A percentile compares a stretch with the other conserved stretches of the same genome.
Evolutionary conservation across 2,113 vertebrate species (phyloP).

Genomic region (Lycocorax pyrrhopterus): DNA sequence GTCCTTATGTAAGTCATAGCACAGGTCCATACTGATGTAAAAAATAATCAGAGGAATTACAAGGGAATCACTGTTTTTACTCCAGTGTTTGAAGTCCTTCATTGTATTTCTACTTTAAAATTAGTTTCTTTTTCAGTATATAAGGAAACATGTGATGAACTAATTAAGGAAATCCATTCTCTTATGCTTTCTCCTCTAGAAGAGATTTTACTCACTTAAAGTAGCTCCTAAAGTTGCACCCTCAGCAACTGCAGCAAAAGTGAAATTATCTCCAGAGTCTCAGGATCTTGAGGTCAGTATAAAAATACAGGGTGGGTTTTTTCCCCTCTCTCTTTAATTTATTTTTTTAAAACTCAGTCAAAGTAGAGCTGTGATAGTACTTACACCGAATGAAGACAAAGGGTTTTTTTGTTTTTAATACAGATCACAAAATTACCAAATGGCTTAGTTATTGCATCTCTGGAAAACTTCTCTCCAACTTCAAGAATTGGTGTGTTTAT

Average conservation of each 20-base stretch:
- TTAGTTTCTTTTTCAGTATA: neutral
- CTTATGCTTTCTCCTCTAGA: constrained; percentile 72
- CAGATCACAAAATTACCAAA: constrained; percentile 91
- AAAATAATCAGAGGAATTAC: neutral
- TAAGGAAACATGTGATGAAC: neutral
- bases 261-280: constrained; percentile 73
- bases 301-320: neutral
- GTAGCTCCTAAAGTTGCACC: constrained; percentile 79
- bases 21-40: neutral
- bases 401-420: neutral
- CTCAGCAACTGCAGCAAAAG: constrained; percentile 52
- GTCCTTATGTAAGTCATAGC: neutral
- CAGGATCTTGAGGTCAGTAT: constrained; percentile 90
- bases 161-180: neutral
- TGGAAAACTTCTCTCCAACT: constrained; percentile 90
- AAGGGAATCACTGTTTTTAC: neutral
- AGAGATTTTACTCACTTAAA: constrained; percentile 87
- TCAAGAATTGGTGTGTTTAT: constrained; percentile 92
- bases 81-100: neutral
- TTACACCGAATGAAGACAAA: neutral
- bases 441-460: constrained; percentile 89
- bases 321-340: neutral
- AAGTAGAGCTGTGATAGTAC: neutral
- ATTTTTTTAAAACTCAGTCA: neutral
- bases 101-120: neutral